Evolutionary conservation across 2,888 invertebrate species (phyloP), one percentile per base, ranked within the genome.

Genomic region (Pimpla rufipes): DNA sequence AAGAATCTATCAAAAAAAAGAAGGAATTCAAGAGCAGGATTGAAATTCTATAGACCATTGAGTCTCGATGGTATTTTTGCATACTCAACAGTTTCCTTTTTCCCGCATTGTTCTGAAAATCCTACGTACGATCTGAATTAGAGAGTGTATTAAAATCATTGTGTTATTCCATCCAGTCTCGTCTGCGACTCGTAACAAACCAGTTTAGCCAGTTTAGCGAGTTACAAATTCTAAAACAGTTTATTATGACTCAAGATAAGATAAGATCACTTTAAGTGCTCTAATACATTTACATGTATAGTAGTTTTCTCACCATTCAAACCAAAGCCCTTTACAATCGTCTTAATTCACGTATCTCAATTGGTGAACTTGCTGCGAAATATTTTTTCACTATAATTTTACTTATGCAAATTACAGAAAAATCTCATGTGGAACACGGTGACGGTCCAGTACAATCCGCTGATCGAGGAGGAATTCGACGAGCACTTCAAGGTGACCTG

Each of bases 381-480:
- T 62, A 76, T 62, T 55, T 68, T 23, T 10, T 35, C 35, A 23
- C 16, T 21, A 35, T 35, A 35, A 8, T 16, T 59, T 35, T 35
- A 5, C 13, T 35, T n/a, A 16, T 59, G 13, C 13, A 35, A 55
- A 84, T 90, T 91, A 62, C 94, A 97, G 97, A 97, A 98, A 95
- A 98, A 98, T 93, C 96, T 98, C 89, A 98, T 98, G 98, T 98
- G 98, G 98, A 98, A 98, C 93, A 98, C 98, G 0, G 97, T 98
- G 73, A 98, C 98, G 2, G 98, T 98, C 73, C 98, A 98, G 92
- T 98, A 98, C 94, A 98, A 98, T 94, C 96, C 98, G 0, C 93
- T 98, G 87, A 98, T 98, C 79, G 98, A 98, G 92, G 98, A 98
- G 92, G 98, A 98, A 92, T 96, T 97, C 93, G 98, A 98, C 93